These are phyloP conservation scores for Tetramorium simillimum DNA, from an alignment of 1,140 invertebrate genomes.

Conservation along the genomic window DNA sequence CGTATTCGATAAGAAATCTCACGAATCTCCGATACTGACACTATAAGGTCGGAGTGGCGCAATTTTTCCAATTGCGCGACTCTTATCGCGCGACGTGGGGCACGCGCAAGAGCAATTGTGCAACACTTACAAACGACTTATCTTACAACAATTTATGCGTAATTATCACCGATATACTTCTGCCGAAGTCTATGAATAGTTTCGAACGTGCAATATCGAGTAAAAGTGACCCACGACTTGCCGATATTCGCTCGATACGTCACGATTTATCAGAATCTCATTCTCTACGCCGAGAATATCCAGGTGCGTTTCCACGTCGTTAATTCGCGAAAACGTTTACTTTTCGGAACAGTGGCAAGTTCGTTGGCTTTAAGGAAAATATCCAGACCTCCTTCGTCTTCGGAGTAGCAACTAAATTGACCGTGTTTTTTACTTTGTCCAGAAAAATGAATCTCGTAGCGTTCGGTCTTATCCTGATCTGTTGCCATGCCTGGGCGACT, in stretches of 20 bases:
- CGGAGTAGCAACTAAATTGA: background rate
- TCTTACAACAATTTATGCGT: background rate
- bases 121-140: background rate
- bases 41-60: background rate
- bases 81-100: no score
- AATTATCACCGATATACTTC: background rate
- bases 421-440: slow-evolving; percentile 18
- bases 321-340: background rate
- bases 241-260: background rate
- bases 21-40: background rate
- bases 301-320: background rate
- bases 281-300: background rate
- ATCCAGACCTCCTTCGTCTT: slow-evolving; percentile 10
- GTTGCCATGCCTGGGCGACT: slow-evolving; percentile 29
- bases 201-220: background rate
- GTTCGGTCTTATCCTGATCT: slow-evolving; percentile 47
- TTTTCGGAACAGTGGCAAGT: background rate
- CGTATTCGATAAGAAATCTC: background rate
- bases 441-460: slow-evolving; percentile 28
- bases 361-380: background rate
- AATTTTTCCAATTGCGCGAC: background rate
- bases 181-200: background rate
- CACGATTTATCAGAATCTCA: background rate
- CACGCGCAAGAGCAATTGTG: background rate
- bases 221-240: background rate